phyloP scores from a whole-genome alignment of 2,113 vertebrate genomes.

The Colius striatus region DNA sequence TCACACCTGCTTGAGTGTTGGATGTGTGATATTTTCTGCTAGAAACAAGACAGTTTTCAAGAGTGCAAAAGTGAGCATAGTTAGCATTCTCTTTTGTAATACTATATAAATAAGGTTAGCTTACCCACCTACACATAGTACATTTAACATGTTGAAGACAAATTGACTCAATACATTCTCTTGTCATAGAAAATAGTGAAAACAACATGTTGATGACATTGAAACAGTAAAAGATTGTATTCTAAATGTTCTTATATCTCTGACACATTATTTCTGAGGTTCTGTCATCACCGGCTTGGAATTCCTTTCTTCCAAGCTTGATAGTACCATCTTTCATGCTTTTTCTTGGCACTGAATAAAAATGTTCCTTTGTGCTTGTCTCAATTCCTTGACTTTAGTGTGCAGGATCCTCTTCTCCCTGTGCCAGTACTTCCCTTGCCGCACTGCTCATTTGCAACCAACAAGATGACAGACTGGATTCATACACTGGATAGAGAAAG shows the following conservation, averaged over 20 bases:
- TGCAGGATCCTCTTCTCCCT: background rate
- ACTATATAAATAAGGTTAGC: constrained; percentile 20
- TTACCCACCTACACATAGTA: background rate
- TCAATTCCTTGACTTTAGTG: background rate
- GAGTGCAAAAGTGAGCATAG: background rate
- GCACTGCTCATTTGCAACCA: background rate
- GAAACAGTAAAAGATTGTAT: constrained; percentile 22
- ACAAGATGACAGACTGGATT: background rate
- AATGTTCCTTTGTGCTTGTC: background rate
- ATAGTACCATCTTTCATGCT: background rate
- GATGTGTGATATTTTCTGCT: background rate
- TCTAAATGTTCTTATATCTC: constrained; percentile 9
- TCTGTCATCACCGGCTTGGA: constrained; percentile 3
- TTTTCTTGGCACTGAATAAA: background rate
- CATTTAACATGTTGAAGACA: constrained; percentile 26
- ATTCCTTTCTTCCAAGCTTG: constrained; percentile 9
- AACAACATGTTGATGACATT: constrained; percentile 37
- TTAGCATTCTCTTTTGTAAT: background rate
- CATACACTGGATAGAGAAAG: background rate
- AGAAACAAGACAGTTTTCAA: constrained; percentile 3
- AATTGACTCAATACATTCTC: constrained; percentile 50
- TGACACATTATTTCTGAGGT: constrained; percentile 23
- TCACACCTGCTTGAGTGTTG: background rate
- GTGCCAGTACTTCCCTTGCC: background rate
- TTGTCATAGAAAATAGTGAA: constrained; percentile 26